These are phyloP conservation scores for Altica lythri DNA, from an alignment of 2,888 invertebrate species.

Conservation along the genomic window DNA sequence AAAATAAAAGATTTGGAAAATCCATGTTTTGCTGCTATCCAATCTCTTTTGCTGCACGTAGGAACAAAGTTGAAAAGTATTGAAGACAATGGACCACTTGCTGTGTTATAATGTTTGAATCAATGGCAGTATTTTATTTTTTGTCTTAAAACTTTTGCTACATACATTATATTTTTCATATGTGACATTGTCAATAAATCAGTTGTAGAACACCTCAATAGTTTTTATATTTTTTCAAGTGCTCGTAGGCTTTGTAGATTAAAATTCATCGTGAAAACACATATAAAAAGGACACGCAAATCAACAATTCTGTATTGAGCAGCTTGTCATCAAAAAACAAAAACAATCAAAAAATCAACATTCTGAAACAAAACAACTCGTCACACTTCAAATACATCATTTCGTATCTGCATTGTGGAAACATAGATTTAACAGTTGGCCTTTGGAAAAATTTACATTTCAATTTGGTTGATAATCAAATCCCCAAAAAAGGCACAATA, in stretches of 20 bases:
- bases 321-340: slow-evolving; percentile 10
- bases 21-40: too few species aligned
- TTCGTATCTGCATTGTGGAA: slow-evolving; percentile 9
- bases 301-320: slow-evolving; percentile 7
- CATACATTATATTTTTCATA: too few species aligned
- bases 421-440: slow-evolving; percentile 19
- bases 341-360: slow-evolving; percentile 22
- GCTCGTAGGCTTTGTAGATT: neutral
- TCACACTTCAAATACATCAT: slow-evolving; percentile 18
- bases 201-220: too few species aligned
- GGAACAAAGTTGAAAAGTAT: too few species aligned
- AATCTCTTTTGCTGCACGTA: too few species aligned
- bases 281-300: slow-evolving; percentile 13
- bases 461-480: slow-evolving; percentile 27
- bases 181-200: too few species aligned
- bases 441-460: slow-evolving; percentile 25
- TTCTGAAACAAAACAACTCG: slow-evolving; percentile 13
- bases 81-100: too few species aligned
- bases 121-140: too few species aligned
- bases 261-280: neutral
- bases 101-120: too few species aligned
- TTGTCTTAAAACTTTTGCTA: too few species aligned
- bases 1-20: too few species aligned
- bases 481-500: slow-evolving; percentile 23
- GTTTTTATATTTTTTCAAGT: neutral